phyloP scores from a whole-genome alignment of 2,113 vertebrate species.

The Tetrax tetrax region DNA sequence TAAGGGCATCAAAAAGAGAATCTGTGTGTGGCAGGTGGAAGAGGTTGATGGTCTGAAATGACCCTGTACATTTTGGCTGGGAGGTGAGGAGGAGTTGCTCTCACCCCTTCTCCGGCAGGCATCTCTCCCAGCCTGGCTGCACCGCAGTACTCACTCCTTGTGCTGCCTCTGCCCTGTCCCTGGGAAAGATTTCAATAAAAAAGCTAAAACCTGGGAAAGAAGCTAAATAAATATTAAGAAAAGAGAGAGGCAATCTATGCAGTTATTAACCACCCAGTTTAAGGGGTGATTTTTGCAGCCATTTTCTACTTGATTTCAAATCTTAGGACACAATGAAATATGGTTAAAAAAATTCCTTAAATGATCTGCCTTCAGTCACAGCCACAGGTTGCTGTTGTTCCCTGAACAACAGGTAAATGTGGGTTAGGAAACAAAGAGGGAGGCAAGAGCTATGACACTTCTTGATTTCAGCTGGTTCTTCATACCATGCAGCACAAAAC shows the following conservation, averaged over 20 bases:
- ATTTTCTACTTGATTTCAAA: not conserved
- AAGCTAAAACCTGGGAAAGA: not conserved
- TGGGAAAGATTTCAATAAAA: not conserved
- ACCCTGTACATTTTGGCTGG: fast-evolving
- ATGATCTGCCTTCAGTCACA: not conserved
- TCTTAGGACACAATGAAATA: not conserved
- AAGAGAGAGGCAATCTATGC: not conserved
- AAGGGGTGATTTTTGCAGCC: not conserved
- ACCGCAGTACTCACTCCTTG: fast-evolving
- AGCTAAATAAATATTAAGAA: not conserved
- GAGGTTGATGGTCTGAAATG: not conserved
- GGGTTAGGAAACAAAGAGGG: not conserved
- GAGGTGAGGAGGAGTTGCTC: not conserved
- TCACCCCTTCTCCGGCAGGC: not conserved
- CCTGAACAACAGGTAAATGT: not conserved
- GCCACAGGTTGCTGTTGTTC: not conserved
- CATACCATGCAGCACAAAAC: not conserved
- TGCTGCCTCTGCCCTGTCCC: not conserved
- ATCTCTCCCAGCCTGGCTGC: not conserved
- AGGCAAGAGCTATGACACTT: not conserved
- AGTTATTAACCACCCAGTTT: not conserved
- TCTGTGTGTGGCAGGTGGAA: not conserved
- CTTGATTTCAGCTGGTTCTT: not conserved
- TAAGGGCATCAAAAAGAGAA: slow-evolving; percentile 30
- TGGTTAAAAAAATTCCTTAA: not conserved